Evolutionary conservation across 2,888 invertebrate genomes (phyloP).

Genomic region (Biston stratarius): DNA sequence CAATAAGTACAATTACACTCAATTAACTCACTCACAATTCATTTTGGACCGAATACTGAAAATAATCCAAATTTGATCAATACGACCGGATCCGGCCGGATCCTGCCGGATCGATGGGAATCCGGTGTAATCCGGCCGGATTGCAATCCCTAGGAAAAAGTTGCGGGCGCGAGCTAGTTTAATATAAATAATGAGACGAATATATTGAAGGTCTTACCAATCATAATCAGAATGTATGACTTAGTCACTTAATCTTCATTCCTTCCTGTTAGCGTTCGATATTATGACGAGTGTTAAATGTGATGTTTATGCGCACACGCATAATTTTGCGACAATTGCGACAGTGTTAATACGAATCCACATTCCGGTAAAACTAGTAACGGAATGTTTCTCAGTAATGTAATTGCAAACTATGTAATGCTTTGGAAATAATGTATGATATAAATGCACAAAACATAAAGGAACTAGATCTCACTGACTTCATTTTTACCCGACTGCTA

Average conservation of each 20-base stretch:
- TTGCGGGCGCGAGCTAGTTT: not conserved
- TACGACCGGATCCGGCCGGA: too few species aligned
- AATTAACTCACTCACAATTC: too few species aligned
- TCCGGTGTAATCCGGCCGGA: too few species aligned
- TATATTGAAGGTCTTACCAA: not conserved
- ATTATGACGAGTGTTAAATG: slow-evolving; percentile 54
- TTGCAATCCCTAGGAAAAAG: too few species aligned
- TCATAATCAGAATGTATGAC: not conserved
- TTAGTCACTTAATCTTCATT: slow-evolving; percentile 20
- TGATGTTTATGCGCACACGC: slow-evolving; percentile 64
- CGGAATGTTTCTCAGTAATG: slow-evolving; percentile 46
- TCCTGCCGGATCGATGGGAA: too few species aligned
- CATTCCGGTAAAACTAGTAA: slow-evolving; percentile 63
- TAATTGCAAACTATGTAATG: slow-evolving; percentile 32
- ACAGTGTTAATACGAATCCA: slow-evolving; percentile 51
- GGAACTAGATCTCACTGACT: too few species aligned
- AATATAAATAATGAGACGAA: not conserved
- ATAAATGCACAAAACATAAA: too few species aligned
- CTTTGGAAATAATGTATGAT: not conserved
- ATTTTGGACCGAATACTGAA: too few species aligned
- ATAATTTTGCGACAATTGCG: slow-evolving; percentile 39
- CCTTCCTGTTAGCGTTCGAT: slow-evolving; percentile 48
- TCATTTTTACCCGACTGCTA: too few species aligned
- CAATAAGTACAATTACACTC: too few species aligned
- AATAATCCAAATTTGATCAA: too few species aligned